Evolutionary conservation across 2,888 invertebrate species (phyloP).

Genomic region (Mimumesa dahlbomi): DNA sequence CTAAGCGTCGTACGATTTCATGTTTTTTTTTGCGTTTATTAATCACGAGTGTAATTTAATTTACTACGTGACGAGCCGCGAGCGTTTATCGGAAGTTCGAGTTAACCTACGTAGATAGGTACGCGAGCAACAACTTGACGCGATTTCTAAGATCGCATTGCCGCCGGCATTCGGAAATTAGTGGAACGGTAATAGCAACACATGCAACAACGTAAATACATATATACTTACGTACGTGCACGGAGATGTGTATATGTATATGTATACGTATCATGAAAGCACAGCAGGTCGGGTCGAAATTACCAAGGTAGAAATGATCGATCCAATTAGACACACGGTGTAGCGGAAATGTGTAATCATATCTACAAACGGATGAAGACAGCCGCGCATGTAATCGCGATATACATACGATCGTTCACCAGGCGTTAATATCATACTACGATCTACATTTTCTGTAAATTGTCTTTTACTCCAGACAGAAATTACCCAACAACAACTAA

Average conservation of each 20-base stretch:
- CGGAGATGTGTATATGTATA: too few species aligned
- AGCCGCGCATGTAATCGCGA: slow-evolving; percentile 47
- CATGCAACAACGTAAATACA: not conserved
- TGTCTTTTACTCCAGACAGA: slow-evolving; percentile 4
- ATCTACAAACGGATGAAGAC: slow-evolving; percentile 27
- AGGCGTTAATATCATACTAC: slow-evolving; percentile 11
- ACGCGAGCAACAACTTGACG: not conserved
- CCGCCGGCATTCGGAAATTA: slow-evolving; percentile 13
- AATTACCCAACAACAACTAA: not conserved
- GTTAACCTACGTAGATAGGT: not conserved
- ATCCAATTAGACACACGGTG: slow-evolving; percentile 57
- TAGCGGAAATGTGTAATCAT: slow-evolving; percentile 47
- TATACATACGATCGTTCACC: slow-evolving; percentile 10
- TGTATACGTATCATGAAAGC: slow-evolving; percentile 19
- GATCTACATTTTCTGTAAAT: slow-evolving; percentile 37
- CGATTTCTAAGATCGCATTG: not conserved
- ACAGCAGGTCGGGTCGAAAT: slow-evolving; percentile 40
- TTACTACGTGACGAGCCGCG: too few species aligned
- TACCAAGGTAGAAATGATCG: slow-evolving; percentile 53
- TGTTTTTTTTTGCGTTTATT: too few species aligned
- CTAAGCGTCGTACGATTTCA: too few species aligned
- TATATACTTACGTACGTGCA: too few species aligned
- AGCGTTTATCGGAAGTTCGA: too few species aligned
- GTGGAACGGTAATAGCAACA: slow-evolving; percentile 5
- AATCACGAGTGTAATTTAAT: too few species aligned